Evolutionary conservation across 2,797 vertebrate species (phyloP).

Genomic region (Avahi laniger): DNA sequence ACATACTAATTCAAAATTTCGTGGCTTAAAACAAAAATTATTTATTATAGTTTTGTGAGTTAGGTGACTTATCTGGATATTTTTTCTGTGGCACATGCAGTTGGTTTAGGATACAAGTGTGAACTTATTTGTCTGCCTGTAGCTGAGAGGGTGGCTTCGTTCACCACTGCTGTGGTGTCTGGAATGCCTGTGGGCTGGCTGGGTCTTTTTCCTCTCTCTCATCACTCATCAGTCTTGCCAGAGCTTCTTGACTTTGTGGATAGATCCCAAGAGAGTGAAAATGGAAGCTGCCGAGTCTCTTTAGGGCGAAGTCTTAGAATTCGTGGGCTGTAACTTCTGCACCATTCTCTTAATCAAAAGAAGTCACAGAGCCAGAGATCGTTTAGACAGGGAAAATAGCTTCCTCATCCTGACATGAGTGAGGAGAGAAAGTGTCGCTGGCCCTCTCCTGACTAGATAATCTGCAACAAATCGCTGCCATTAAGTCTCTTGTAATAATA

Average conservation of each 20-base stretch:
- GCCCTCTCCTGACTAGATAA: not conserved
- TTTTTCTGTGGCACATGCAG: not conserved
- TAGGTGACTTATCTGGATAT: not conserved
- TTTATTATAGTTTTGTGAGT: not conserved
- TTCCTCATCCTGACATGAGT: not conserved
- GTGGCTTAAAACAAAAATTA: not conserved
- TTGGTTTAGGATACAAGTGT: not conserved
- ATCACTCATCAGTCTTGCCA: not conserved
- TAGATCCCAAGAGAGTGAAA: not conserved
- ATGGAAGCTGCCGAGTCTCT: not conserved
- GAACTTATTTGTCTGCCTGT: not conserved
- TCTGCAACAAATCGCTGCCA: not conserved
- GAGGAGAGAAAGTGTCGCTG: not conserved
- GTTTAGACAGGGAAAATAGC: not conserved
- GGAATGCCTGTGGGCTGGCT: not conserved
- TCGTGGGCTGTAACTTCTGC: not conserved
- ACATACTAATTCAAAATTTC: not conserved
- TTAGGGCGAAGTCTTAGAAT: not conserved
- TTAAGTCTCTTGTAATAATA: not conserved
- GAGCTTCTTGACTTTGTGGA: not conserved
- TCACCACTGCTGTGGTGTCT: not conserved
- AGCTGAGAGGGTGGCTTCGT: fast-evolving
- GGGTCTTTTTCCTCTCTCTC: not conserved
- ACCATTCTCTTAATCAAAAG: not conserved
- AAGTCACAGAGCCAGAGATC: not conserved